phyloP scores from a whole-genome alignment of 1,140 invertebrate species.

The Antheraea pernyi region DNA sequence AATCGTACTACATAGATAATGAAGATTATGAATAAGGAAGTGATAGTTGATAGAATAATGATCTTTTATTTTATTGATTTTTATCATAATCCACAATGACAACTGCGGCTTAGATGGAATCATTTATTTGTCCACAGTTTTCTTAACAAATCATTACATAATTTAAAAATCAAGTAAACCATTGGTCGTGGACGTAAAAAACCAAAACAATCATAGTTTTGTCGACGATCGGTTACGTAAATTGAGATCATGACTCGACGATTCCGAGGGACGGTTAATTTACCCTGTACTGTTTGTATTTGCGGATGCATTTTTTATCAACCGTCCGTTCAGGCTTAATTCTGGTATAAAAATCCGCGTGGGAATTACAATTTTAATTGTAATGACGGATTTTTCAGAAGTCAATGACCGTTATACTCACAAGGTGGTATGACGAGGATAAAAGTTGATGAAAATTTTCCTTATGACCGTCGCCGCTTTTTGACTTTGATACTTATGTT shows the following conservation, averaged over 20 bases:
- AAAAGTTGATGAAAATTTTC: no score
- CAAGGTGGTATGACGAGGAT: neutral
- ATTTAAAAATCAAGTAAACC: slow-evolving; percentile 19
- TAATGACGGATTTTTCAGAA: slow-evolving; percentile 18
- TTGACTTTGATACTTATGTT: no score
- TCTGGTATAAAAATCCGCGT: neutral
- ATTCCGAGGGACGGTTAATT: slow-evolving; percentile 18
- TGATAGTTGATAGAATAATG: no score
- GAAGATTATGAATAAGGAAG: no score
- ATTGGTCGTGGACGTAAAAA: slow-evolving; percentile 10
- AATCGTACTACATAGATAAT: no score
- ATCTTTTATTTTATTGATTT: no score
- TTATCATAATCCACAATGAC: no score
- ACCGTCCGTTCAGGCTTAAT: neutral
- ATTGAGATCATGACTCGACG: slow-evolving; percentile 13
- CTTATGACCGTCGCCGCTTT: no score
- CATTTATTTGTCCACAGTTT: slow-evolving; percentile 11
- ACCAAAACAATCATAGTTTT: slow-evolving; percentile 24
- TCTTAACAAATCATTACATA: slow-evolving; percentile 20
- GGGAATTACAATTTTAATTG: neutral
- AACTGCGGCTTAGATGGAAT: neutral
- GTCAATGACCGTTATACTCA: neutral
- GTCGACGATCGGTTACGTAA: slow-evolving; percentile 28
- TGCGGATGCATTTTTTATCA: neutral
- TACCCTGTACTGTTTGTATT: slow-evolving; percentile 4